Evolutionary conservation across 2,888 invertebrate genomes (phyloP), one percentile per base, ranked within the genome.

Genomic region (Endotricha flammealis): DNA sequence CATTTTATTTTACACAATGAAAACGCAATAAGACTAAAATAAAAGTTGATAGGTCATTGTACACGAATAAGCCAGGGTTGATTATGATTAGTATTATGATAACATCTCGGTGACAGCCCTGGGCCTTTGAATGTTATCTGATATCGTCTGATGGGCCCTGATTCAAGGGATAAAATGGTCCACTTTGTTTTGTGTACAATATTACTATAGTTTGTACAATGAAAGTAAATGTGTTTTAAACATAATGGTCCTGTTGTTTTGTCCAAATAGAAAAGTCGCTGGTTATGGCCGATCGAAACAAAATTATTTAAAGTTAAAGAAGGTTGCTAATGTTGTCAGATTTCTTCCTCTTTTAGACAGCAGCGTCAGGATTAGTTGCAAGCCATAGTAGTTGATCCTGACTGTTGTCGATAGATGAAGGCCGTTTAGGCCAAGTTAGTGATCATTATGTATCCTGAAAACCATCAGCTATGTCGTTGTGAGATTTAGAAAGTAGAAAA

Each of bases 161-260:
- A 20, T 20, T 20, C 20, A 39, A 31, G 17, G 32, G 42, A 44
- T 51, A 45, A n/a, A 20, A 8, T 20, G 20, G 20, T 20, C 2
- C 20, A 20, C 7, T 20, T 6, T 20, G 20, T 20, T 6, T 6
- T 20, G 7, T 2, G n/a, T 20, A 20, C n/a, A 20, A 20, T 20
- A 20, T 8, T n/a, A n/a, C n/a, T n/a, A 20, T 6, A 20, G 16
- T 16, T 16, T n/a, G n/a, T n/a, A n/a, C 29, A 47, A 44, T 46
- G 53, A 52, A 50, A 16, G 20, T 42, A 42, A 17, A 32, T 20
- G 20, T 20, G 32, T 30, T 33, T 8, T 12, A 24, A 23, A 31
- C 31, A 12, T 7, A 11, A 13, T 32, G 17, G 16, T n/a, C n/a
- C n/a, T 62, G 52, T 51, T 59, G 69, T 73, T n/a, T n/a, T n/a